These are phyloP conservation scores for Solenopsis invicta DNA, from an alignment of 1,140 invertebrate genomes.

Conservation along the genomic window DNA sequence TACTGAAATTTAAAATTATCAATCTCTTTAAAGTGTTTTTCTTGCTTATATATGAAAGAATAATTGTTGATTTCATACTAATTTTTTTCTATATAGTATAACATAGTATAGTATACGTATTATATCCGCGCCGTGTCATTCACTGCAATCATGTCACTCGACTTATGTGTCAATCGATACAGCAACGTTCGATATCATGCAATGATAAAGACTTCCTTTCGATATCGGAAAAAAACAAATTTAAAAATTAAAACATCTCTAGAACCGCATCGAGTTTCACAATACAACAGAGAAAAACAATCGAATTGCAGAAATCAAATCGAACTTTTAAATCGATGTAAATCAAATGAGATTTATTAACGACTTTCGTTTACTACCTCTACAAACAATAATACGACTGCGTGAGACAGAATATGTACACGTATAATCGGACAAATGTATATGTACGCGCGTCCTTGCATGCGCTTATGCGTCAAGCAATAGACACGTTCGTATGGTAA, in stretches of 20 bases:
- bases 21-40: too few species aligned
- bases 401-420: not conserved
- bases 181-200: not conserved
- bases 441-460: not conserved
- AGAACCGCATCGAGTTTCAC: too few species aligned
- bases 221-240: not conserved
- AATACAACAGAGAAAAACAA: not conserved
- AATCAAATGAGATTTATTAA: not conserved
- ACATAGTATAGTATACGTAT: not conserved
- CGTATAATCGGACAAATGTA: not conserved
- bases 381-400: not conserved
- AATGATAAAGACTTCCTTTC: constrained; percentile 2
- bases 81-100: too few species aligned
- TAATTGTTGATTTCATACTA: too few species aligned
- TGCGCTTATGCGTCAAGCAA: not conserved
- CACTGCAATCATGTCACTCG: not conserved
- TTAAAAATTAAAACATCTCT: not conserved
- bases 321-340: not conserved
- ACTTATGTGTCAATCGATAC: constrained; percentile 36
- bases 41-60: too few species aligned
- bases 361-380: not conserved
- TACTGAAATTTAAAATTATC: too few species aligned
- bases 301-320: not conserved
- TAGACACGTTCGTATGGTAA: not conserved
- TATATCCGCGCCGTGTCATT: not conserved